Evolutionary conservation across 92 coral and sea anemone species (phyloP).

Genomic region (Porites rus): DNA sequence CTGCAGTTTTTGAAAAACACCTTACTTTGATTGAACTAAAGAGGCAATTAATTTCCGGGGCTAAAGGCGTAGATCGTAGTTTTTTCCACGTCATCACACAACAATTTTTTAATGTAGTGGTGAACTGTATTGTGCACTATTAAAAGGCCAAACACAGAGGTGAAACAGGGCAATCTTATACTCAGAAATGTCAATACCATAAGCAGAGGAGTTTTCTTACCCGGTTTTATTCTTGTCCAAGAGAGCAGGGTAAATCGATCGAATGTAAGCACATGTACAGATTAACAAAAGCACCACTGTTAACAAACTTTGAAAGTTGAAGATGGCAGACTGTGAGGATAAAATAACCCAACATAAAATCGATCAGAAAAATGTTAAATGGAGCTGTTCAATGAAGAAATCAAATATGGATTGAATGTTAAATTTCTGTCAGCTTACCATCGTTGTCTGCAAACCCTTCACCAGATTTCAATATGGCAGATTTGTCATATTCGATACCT

Average conservation of each 20-base stretch:
- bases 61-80: not conserved
- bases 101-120: too few species aligned
- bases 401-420: too few species aligned
- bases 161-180: not conserved
- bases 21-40: not conserved
- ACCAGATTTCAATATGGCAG: not conserved
- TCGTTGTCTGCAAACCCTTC: conserved; percentile 16
- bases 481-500: not conserved
- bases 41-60: not conserved
- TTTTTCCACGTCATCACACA: conserved; percentile 38
- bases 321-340: conserved; percentile 87
- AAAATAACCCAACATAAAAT: conserved; percentile 8
- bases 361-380: not conserved
- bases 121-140: not conserved
- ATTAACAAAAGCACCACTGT: conserved; percentile 89
- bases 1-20: too few species aligned
- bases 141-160: not conserved
- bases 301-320: conserved; percentile 96
- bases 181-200: not conserved
- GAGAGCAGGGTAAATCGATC: conserved; percentile 93
- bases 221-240: conserved; percentile 98
- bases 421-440: conserved; percentile 11
- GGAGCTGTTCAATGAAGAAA: not conserved
- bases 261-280: conserved; percentile 96
- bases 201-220: conserved; percentile 57